A percentile compares a stretch with the other conserved stretches of the same genome.
phyloP scores from a whole-genome alignment of 2,797 vertebrate species.

The Urophycis tenuis region DNA sequence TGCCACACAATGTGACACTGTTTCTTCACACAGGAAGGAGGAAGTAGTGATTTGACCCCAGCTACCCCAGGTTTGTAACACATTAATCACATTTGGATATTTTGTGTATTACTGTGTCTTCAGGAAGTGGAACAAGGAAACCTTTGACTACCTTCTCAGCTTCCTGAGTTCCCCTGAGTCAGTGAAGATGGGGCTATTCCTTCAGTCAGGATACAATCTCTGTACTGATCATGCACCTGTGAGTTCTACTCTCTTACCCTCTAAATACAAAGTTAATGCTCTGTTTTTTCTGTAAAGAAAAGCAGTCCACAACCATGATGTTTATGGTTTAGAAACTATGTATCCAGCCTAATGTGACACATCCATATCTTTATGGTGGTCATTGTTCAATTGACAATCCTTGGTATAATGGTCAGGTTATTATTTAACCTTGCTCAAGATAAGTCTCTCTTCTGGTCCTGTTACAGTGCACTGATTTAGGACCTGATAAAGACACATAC shows the following conservation, averaged over 20 bases:
- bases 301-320: neutral
- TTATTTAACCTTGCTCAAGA: neutral
- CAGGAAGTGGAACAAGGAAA: conserved; percentile 91
- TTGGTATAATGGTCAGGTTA: neutral
- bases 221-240: conserved; percentile 72
- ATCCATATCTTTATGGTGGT: neutral
- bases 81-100: neutral
- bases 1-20: no score
- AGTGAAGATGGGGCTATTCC: conserved; percentile 84
- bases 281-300: neutral
- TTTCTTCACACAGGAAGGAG: no score
- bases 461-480: no score
- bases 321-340: neutral
- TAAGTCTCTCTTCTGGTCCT: neutral
- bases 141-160: conserved; percentile 81
- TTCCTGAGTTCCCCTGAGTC: conserved; percentile 69
- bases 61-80: neutral
- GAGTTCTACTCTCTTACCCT: conserved; percentile 41
- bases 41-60: no score
- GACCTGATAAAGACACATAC: neutral
- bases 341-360: conserved; percentile 14
- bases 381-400: neutral
- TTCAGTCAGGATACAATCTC: conserved; percentile 90
- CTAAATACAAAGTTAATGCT: conserved; percentile 6
- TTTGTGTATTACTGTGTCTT: neutral